Percentiles rank a stretch among this genome's conserved stretches.
These are phyloP conservation scores for Cinclus mexicanus DNA, from an alignment of 2,113 vertebrate species.

Conservation along the genomic window DNA sequence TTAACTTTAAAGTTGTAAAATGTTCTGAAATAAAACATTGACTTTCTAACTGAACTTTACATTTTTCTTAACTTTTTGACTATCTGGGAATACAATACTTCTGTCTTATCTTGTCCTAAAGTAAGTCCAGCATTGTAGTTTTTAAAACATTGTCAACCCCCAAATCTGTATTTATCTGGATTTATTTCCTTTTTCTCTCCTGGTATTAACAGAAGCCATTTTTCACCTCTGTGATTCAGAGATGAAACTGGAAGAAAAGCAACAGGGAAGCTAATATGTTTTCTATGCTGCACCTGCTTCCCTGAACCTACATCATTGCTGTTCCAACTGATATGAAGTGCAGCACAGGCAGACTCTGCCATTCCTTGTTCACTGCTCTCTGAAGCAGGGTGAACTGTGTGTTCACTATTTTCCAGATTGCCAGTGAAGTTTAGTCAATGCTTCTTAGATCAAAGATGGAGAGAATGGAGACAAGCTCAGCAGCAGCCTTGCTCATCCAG, in stretches of 20 bases:
- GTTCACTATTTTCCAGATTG: background rate
- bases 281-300: background rate
- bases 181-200: background rate
- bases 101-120: background rate
- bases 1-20: background rate
- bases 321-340: background rate
- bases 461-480: background rate
- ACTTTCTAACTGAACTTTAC: background rate
- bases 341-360: background rate
- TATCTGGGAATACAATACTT: background rate
- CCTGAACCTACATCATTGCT: background rate
- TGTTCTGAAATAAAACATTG: background rate
- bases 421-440: background rate
- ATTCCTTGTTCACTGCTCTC: background rate
- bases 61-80: background rate
- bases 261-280: background rate
- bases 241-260: background rate
- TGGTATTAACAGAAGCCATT: background rate
- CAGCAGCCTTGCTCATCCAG: constrained; percentile 17
- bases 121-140: background rate
- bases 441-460: constrained; percentile 14
- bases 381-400: background rate
- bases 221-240: background rate
- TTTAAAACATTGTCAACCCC: background rate
- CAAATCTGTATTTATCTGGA: background rate